Evolutionary conservation across 2,113 vertebrate genomes (phyloP), one percentile per base, ranked within the genome.

Genomic region (Macquaria ambigua): DNA sequence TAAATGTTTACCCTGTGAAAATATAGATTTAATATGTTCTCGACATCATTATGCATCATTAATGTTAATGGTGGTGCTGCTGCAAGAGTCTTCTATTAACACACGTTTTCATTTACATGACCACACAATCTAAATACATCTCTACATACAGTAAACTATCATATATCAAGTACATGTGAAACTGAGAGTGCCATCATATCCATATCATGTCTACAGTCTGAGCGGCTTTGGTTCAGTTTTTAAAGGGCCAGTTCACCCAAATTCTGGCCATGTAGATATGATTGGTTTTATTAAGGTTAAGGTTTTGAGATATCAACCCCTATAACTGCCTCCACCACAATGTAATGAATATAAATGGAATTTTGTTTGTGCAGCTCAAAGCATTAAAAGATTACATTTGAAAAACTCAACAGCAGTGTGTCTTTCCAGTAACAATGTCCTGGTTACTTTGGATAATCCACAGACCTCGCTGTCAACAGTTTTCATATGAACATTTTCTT

Each of bases 1-100:
- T 90, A 78, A 92, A 90, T 67, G 39, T 82, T 92, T 83, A 63
- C 72, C 66, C 67, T 89, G 69, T 62, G 53, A 87, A 93, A 92
- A 90, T 87, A 85, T 81, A 79, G 69, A 77, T 85, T 84, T 46
- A 62, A 84, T 81, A 85, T 73, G 52, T 88, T 87, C 74, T 84
- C 11, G 2, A 73, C 55, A 79, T 92, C 59, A 91, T 91, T 87
- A 83, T 77, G 63, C 46, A 81, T 85, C 77, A 87, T 90, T 87
- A 87, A 78, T 89, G 81, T 63, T 85, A 87, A 78, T 82, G 63
- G 34, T 46, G 48, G 77, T 39, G 43, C 58, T 55, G 58, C 58
- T 77, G 79, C 48, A 79, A 69, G 46, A 77, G 10, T 20, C 39
- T 28, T 84, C 68, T 58, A 48, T 70, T 61, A 73, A 77, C 48